Base-by-base conservation (phyloP, 2,888 invertebrate species). In the Hirudinaria manillensis region DNA sequence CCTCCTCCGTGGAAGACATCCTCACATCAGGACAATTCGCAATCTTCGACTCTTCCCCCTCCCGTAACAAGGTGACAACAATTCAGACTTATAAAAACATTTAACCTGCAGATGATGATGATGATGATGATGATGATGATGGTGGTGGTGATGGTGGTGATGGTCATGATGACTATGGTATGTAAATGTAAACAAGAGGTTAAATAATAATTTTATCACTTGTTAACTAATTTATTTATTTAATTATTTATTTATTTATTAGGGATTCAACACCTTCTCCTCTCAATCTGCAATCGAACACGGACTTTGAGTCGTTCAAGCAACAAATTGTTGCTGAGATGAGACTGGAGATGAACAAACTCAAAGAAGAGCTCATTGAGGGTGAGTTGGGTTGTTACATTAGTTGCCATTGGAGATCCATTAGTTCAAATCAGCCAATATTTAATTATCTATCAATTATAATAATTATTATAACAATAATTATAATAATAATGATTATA, bases 321-420 rank as follows among this genome's bases (percentile, higher is more conserved):
- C 67, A 67, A 32, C 56, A 72, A 29, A 76, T 76, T n/a, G 21
- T 76, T 45, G 55, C 27, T 19, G 76, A 76, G 67, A 53, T 76
- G 55, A 51, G 27, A 29, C 38, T 21, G 45, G 76, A 76, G 71
- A 34, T 76, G 66, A 24, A 53, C 36, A 76, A 73, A 68, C 45
- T 76, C 34, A 76, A 76, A 36, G 76, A 76, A 2, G 76, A 76
- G 45, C 72, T 76, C 36, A 68, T 73, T 29, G 76, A 76, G 32
- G 76, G 76, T 76, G 1, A 3, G 75, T 61, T 6, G 53, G 55
- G 4, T 61, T 21, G 19, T 61, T 19, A 32, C 29, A n/a, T n/a
- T 24, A 29, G 21, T 51, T 13, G 29, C 29, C 3, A 24, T 7
- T 13, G 45, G 1, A 10, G 13, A 10, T 45, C 45, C 10, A 16